These are phyloP conservation scores for Cisticola juncidis DNA, from an alignment of 2,113 vertebrate species.

Conservation along the genomic window DNA sequence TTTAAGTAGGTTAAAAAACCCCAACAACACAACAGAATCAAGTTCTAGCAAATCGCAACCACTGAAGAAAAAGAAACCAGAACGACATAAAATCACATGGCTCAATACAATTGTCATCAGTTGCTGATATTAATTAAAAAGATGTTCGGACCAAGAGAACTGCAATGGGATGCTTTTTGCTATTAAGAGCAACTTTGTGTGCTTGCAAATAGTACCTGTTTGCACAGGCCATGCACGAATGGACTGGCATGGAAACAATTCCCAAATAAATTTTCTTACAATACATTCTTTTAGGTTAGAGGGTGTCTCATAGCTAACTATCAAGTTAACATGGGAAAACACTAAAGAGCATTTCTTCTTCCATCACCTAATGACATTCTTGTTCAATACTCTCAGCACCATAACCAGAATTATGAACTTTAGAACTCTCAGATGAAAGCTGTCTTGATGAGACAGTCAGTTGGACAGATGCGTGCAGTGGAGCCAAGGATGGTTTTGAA, in stretches of 20 bases:
- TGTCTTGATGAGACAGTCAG: neutral
- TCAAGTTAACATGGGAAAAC: neutral
- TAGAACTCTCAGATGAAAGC: neutral
- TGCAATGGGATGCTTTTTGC: neutral
- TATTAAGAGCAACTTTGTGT: neutral
- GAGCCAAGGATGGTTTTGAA: neutral
- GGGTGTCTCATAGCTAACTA: neutral
- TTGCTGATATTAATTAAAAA: neutral
- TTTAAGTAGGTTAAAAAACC: neutral
- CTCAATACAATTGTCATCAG: neutral
- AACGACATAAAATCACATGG: neutral
- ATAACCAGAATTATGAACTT: neutral
- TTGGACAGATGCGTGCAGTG: neutral
- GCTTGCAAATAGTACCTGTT: neutral
- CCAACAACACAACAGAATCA: neutral
- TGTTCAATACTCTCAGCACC: neutral
- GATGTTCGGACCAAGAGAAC: neutral
- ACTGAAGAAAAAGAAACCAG: neutral
- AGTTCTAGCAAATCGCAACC: neutral
- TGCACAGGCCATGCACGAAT: neutral
- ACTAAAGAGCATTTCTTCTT: neutral
- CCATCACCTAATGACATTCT: neutral
- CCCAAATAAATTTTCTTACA: neutral
- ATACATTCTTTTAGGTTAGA: neutral
- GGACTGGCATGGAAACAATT: rapidly evolving